Percentiles rank a stretch among this genome's conserved stretches.
Evolutionary conservation across 92 coral and sea anemone genomes (phyloP).

Genomic region (Scolanthus callimorphus): DNA sequence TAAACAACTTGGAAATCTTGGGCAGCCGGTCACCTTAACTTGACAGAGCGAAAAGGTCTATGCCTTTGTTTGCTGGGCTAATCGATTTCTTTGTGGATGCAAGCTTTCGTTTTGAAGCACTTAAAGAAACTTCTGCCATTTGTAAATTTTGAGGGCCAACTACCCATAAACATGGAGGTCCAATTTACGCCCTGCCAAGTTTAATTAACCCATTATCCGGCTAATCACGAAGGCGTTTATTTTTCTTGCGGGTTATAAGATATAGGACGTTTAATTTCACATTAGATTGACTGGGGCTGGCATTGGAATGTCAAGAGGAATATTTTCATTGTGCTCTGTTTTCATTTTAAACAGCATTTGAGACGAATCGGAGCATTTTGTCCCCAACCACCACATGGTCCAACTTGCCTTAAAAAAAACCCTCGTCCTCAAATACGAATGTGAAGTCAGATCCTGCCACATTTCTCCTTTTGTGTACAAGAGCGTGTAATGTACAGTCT

Average conservation of each 20-base stretch:
- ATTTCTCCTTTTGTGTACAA: no score
- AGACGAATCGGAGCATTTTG: no score
- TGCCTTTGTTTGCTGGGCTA: neutral
- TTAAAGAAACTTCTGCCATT: slow-evolving; percentile 64
- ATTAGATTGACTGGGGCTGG: slow-evolving; percentile 26
- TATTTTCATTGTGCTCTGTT: slow-evolving; percentile 19
- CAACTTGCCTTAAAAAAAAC: no score
- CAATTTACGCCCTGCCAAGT: slow-evolving; percentile 16
- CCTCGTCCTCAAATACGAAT: no score
- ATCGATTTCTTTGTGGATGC: neutral
- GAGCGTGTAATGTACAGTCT: no score
- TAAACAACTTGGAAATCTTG: no score
- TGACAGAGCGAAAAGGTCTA: no score
- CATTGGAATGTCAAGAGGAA: slow-evolving; percentile 1
- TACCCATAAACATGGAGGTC: slow-evolving; percentile 29
- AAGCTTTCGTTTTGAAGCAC: slow-evolving; percentile 18
- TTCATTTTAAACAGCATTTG: slow-evolving; percentile 33
- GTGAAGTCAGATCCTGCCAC: no score
- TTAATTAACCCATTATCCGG: slow-evolving; percentile 64
- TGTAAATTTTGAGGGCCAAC: slow-evolving; percentile 60
- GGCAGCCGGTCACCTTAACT: no score
- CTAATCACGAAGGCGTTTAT: slow-evolving; percentile 32
- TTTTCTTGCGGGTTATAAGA: slow-evolving; percentile 42
- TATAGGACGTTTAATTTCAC: slow-evolving; percentile 63
- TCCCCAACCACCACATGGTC: no score